Evolutionary conservation across 2,888 invertebrate species (phyloP).

Genomic region (Polydrusus cervinus): DNA sequence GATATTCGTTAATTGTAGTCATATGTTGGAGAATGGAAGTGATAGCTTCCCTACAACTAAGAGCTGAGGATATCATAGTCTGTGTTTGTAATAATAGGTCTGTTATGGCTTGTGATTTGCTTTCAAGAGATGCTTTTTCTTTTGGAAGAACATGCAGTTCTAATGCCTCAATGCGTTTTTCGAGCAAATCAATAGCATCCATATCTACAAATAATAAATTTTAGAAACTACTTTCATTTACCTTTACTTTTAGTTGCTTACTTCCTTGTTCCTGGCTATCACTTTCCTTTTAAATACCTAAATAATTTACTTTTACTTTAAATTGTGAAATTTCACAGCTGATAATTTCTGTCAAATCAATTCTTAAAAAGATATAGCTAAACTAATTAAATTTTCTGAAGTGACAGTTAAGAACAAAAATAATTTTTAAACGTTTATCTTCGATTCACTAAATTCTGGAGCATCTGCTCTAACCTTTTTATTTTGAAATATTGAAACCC

Average conservation of each 20-base stretch:
- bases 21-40: constrained; percentile 70
- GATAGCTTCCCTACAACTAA: constrained; percentile 73
- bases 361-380: constrained; percentile 6
- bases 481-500: too few species aligned
- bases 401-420: background rate
- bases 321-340: constrained; percentile 45
- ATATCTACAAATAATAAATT: constrained; percentile 45
- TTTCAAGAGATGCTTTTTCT: constrained; percentile 60
- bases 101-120: constrained; percentile 65
- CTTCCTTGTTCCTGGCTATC: constrained; percentile 35
- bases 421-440: background rate
- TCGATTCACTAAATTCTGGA: too few species aligned
- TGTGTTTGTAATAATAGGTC: constrained; percentile 72
- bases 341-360: constrained; percentile 17
- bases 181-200: constrained; percentile 68
- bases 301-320: constrained; percentile 36
- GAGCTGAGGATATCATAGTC: constrained; percentile 72
- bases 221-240: constrained; percentile 34
- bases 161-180: constrained; percentile 71
- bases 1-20: constrained; percentile 71
- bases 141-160: constrained; percentile 71
- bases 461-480: too few species aligned
- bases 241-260: constrained; percentile 36
- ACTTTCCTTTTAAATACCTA: constrained; percentile 41
- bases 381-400: background rate